Percentiles rank a stretch among this genome's conserved stretches.
phyloP scores from a whole-genome alignment of 2,888 invertebrate genomes.

The Netelia melanura region DNA sequence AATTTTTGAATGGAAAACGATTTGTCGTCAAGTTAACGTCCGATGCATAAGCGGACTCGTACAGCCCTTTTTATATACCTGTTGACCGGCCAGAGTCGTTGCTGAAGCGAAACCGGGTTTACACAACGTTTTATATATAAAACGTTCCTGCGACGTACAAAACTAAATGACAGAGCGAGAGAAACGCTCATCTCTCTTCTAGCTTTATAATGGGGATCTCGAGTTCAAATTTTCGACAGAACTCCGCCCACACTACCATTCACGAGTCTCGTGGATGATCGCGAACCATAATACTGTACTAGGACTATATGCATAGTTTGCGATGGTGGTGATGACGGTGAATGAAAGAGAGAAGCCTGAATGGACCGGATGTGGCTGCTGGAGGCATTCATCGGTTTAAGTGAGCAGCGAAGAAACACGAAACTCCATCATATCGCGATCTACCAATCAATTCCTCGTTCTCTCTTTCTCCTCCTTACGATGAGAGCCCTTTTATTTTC shows the following conservation, averaged over 20 bases:
- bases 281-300: constrained; percentile 43
- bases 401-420: constrained; percentile 84
- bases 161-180: constrained; percentile 31
- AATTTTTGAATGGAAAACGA: constrained; percentile 77
- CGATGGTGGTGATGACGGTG: constrained; percentile 68
- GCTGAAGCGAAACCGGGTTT: constrained; percentile 28
- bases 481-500: constrained; percentile 65
- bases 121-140: constrained; percentile 14
- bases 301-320: background rate
- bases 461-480: constrained; percentile 58
- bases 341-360: constrained; percentile 72
- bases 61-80: constrained; percentile 53
- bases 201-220: constrained; percentile 70
- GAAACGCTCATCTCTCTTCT: constrained; percentile 39
- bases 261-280: constrained; percentile 69
- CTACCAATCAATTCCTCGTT: constrained; percentile 79
- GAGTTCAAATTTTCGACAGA: constrained; percentile 64
- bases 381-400: constrained; percentile 80
- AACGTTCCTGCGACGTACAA: constrained; percentile 29
- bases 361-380: constrained; percentile 85
- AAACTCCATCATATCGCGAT: constrained; percentile 81
- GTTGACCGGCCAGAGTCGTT: constrained; percentile 54
- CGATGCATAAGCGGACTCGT: constrained; percentile 21
- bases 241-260: constrained; percentile 81
- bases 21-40: constrained; percentile 79